Evolutionary conservation across 2,113 vertebrate genomes (phyloP).

Genomic region (Prolemur simus): DNA sequence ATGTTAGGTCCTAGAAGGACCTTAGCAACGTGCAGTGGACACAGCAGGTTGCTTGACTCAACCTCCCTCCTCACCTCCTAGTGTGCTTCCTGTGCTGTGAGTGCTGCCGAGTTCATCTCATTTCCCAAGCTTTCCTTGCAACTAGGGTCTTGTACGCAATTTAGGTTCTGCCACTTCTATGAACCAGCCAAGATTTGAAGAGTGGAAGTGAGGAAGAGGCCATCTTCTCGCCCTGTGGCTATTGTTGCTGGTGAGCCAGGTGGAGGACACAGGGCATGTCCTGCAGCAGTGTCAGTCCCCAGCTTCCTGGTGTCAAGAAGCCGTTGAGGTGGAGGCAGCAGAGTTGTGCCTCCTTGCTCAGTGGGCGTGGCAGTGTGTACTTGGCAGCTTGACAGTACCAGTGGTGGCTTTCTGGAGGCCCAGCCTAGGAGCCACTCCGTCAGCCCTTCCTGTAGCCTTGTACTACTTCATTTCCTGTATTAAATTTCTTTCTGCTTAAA

Average conservation of each 20-base stretch:
- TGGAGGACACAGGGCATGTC: background rate
- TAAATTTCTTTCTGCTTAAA: slow-evolving; percentile 13
- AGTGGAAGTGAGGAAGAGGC: background rate
- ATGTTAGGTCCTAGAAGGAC: background rate
- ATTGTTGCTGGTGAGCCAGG: background rate
- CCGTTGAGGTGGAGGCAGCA: background rate
- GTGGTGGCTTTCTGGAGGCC: background rate
- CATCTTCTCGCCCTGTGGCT: background rate
- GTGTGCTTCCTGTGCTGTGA: background rate
- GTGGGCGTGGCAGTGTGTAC: background rate
- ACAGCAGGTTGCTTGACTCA: background rate
- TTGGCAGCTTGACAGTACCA: background rate
- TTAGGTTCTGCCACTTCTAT: background rate
- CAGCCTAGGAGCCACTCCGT: background rate
- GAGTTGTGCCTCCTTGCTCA: background rate
- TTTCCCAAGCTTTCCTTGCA: background rate
- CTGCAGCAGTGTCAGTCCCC: background rate
- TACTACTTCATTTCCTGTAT: background rate
- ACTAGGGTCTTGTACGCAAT: background rate
- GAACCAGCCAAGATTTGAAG: background rate
- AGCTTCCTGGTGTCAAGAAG: background rate
- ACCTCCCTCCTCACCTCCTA: background rate
- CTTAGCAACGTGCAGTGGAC: no score
- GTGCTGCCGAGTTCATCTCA: background rate
- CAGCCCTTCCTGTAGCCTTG: background rate